Base-by-base conservation (phyloP, 1,140 invertebrate genomes). In the Pygmarrhopalites habei region DNA sequence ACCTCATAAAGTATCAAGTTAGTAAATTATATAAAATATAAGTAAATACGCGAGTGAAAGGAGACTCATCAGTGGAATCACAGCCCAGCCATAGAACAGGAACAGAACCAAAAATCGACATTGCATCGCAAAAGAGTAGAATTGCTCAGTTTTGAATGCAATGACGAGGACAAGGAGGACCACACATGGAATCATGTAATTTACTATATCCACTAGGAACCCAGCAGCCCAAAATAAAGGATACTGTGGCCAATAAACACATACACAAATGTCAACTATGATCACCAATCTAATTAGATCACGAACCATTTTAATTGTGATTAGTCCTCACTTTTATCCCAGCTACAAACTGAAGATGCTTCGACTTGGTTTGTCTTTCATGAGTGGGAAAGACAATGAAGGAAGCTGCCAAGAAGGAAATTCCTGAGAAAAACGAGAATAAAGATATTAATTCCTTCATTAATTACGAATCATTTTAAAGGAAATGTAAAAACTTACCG, bases 271-370 rank as follows among this genome's bases (percentile, higher is more conserved):
- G n/a, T n/a, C n/a, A n/a, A n/a, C n/a, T n/a, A n/a, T n/a, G n/a
- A n/a, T n/a, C n/a, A n/a, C n/a, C n/a, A n/a, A n/a, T n/a, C n/a
- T n/a, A n/a, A n/a, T n/a, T n/a, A n/a, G n/a, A n/a, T n/a, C n/a
- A n/a, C n/a, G n/a, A n/a, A n/a, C n/a, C n/a, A n/a, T n/a, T n/a
- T n/a, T n/a, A n/a, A n/a, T n/a, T n/a, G n/a, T n/a, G n/a, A n/a
- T n/a, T n/a, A n/a, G 10, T 66, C 49, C 1, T n/a, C n/a, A n/a
- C n/a, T n/a, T n/a, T 53, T 1, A 64, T 51, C n/a, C 67, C 78
- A 62, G 75, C 76, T 0, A 84, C 80, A 72, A 81, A 79, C 71
- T 84, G 82, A 19, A 84, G 69, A 70, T 84, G 82, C 66, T 83
- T 83, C 10, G 79, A 77, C 65, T 76, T 77, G 49, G 77, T 76